Evolutionary conservation across 2,888 invertebrate species (phyloP).

Genomic region (Caradrina kadenii): DNA sequence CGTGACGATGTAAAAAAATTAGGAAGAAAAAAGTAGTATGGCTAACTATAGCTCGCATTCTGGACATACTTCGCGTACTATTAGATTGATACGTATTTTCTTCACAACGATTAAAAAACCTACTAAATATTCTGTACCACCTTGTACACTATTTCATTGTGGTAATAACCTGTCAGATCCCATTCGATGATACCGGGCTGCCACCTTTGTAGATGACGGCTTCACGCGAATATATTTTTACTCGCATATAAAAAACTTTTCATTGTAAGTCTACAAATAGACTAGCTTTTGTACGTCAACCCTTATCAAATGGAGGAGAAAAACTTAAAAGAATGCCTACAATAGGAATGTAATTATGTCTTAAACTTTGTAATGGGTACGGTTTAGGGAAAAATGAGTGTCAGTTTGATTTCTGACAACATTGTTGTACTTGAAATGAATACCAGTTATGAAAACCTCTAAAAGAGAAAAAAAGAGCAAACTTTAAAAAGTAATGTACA

Average conservation of each 20-base stretch:
- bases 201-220: not conserved
- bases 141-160: not conserved
- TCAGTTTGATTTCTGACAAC: not conserved
- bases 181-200: not conserved
- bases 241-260: not conserved
- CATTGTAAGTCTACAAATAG: not conserved
- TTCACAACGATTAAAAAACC: no score
- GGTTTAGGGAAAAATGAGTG: not conserved
- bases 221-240: not conserved
- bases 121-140: no score
- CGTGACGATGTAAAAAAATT: no score
- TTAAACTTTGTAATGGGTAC: not conserved
- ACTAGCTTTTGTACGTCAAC: constrained; percentile 36
- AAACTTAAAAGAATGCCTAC: not conserved
- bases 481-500: no score
- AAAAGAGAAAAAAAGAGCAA: no score
- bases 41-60: no score
- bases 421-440: not conserved
- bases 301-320: constrained; percentile 35
- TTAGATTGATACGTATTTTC: no score
- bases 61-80: no score
- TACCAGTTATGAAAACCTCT: not conserved
- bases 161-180: constrained; percentile 23
- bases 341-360: constrained; percentile 11
- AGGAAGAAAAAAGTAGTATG: no score